These are phyloP conservation scores for Platichthys flesus DNA, from an alignment of 2,113 vertebrate genomes.

Conservation along the genomic window DNA sequence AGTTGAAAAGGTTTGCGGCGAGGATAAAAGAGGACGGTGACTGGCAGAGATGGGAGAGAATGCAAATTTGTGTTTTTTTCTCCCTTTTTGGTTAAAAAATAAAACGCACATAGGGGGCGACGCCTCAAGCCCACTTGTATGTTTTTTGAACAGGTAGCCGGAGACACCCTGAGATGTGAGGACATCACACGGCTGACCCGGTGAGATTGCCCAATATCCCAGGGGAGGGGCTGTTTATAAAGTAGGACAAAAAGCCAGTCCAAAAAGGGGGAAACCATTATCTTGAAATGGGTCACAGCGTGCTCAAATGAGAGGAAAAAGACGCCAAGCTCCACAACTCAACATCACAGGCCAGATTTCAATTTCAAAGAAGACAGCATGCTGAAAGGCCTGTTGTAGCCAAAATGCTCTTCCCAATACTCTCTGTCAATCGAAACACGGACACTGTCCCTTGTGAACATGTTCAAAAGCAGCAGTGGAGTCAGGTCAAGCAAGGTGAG, in stretches of 20 bases:
- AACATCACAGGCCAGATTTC: background rate
- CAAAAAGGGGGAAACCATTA: slow-evolving; percentile 11
- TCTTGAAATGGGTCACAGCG: slow-evolving; percentile 3
- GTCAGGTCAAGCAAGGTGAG: too few species aligned
- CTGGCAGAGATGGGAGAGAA: slow-evolving; percentile 25
- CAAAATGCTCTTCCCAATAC: background rate
- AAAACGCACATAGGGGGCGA: background rate
- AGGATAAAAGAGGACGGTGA: slow-evolving; percentile 31
- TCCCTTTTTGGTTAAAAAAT: background rate
- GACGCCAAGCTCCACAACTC: background rate
- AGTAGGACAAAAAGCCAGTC: slow-evolving; percentile 17
- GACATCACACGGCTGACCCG: slow-evolving; percentile 1
- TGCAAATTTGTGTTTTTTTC: slow-evolving; percentile 5
- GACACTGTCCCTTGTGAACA: background rate
- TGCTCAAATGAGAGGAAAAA: background rate
- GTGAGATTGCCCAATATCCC: background rate
- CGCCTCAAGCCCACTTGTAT: background rate
- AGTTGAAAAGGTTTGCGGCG: slow-evolving; percentile 34
- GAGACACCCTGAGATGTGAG: background rate
- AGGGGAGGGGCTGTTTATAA: background rate
- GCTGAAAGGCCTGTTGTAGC: background rate
- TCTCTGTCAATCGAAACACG: background rate
- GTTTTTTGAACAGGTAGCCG: slow-evolving; percentile 11
- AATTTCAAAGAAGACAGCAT: background rate
- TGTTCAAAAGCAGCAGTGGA: background rate